Evolutionary conservation across 2,888 invertebrate species (phyloP).

Genomic region (Diaprepes abbreviatus): DNA sequence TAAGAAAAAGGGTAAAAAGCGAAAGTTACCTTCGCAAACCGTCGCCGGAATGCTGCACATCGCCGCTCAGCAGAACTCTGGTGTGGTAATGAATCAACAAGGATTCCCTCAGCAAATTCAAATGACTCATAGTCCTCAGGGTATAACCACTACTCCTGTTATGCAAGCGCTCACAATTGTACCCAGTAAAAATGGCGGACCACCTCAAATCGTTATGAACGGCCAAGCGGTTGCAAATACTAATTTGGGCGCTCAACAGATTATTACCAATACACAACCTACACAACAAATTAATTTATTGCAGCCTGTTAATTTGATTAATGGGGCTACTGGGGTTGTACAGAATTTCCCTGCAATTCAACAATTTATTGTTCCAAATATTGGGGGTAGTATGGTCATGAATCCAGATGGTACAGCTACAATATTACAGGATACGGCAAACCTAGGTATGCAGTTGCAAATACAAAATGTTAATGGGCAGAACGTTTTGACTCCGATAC

Average conservation of each 20-base stretch:
- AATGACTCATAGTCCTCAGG: constrained; percentile 76
- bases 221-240: constrained; percentile 73
- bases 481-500: constrained; percentile 81
- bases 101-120: constrained; percentile 83
- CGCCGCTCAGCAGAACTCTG: constrained; percentile 76
- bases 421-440: constrained; percentile 77
- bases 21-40: constrained; percentile 80
- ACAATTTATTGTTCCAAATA: constrained; percentile 86
- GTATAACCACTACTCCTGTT: constrained; percentile 77
- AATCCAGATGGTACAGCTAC: constrained; percentile 81
- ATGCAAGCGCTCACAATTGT: constrained; percentile 83
- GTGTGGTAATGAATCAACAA: constrained; percentile 72
- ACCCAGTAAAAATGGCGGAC: constrained; percentile 80
- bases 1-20: constrained; percentile 74
- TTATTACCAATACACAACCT: constrained; percentile 72
- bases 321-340: constrained; percentile 77
- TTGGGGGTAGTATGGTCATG: constrained; percentile 83
- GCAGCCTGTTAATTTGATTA: constrained; percentile 86
- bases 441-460: constrained; percentile 81
- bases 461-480: constrained; percentile 86
- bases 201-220: constrained; percentile 84
- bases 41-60: constrained; percentile 81
- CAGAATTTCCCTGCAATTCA: constrained; percentile 85
- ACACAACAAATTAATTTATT: constrained; percentile 78
- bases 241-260: constrained; percentile 76